phyloP scores from a whole-genome alignment of 2,113 vertebrate genomes.

The Cichladusa arquata region DNA sequence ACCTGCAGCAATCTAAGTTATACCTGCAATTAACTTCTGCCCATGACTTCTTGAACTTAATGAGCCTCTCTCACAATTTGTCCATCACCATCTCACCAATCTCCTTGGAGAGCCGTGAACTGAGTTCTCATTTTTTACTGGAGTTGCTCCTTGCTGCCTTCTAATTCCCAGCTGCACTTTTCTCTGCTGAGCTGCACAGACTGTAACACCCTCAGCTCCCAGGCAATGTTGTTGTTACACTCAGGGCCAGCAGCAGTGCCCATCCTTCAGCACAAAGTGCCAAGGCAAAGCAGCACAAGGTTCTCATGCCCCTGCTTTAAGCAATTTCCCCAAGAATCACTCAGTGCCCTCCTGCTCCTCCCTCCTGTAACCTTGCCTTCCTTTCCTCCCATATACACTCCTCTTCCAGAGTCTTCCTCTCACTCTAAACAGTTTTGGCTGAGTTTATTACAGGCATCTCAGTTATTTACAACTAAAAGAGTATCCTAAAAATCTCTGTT shows the following conservation, averaged over 20 bases:
- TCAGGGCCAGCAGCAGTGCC: background rate
- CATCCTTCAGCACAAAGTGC: background rate
- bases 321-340: background rate
- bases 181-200: background rate
- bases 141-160: background rate
- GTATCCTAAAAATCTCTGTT: background rate
- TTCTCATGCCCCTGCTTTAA: background rate
- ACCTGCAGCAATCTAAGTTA: background rate
- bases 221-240: fast-evolving
- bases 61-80: background rate
- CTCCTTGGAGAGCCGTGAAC: background rate
- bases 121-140: background rate
- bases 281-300: background rate
- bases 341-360: background rate
- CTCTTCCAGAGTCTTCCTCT: background rate
- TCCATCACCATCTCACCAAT: fast-evolving
- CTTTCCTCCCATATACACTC: fast-evolving
- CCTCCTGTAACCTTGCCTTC: background rate
- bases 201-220: background rate
- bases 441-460: background rate
- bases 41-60: background rate
- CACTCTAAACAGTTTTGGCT: background rate
- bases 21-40: background rate
- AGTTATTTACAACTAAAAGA: background rate
- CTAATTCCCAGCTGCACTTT: background rate